These are phyloP conservation scores for Indicator indicator DNA, from an alignment of 2,113 vertebrate species.

Conservation along the genomic window DNA sequence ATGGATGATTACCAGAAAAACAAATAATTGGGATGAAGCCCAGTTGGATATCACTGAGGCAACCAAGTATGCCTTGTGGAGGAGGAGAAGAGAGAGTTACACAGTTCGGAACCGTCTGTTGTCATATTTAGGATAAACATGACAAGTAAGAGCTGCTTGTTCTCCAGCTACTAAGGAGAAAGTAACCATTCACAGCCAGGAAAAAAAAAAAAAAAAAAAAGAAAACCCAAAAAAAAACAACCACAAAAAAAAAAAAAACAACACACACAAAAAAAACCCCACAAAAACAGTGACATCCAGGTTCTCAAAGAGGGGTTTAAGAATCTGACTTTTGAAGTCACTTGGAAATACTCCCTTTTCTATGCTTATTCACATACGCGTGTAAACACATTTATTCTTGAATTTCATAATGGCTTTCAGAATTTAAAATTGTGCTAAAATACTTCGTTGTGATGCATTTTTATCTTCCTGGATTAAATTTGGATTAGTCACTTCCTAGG, in stretches of 20 bases:
- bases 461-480: constrained; percentile 17
- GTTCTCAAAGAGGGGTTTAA: background rate
- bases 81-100: background rate
- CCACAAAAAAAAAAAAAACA: background rate
- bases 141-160: constrained; percentile 41
- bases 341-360: background rate
- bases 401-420: background rate
- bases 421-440: background rate
- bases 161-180: background rate
- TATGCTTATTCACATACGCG: background rate
- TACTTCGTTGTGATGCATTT: background rate
- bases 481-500: constrained; percentile 21
- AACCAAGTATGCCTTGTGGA: constrained; percentile 32
- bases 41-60: constrained; percentile 34
- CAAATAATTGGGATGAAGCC: constrained; percentile 50
- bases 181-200: background rate
- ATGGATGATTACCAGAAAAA: constrained; percentile 59
- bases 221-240: no score
- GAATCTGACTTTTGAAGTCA: background rate
- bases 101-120: constrained; percentile 32
- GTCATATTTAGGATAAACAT: constrained; percentile 51
- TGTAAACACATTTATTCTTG: background rate
- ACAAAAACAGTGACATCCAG: background rate
- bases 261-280: accelerated
- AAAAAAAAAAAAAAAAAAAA: background rate